Base-by-base conservation (phyloP, 2,797 vertebrate species). In the Thripadectes ignobilis region DNA sequence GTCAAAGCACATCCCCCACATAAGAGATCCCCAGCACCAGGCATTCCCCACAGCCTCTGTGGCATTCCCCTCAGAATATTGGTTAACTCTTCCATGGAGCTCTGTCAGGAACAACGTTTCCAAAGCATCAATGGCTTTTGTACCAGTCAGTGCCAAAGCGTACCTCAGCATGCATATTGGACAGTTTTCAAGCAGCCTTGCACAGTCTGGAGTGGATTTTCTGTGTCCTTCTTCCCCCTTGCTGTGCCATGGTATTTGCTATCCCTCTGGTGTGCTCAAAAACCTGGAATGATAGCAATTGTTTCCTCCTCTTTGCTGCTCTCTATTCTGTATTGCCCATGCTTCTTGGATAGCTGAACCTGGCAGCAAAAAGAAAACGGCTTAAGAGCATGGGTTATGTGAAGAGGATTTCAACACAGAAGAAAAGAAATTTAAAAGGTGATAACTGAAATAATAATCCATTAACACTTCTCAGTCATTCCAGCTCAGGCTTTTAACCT, bases 121-220 rank as follows among this genome's bases (percentile, higher is more conserved):
- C n/a, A 79, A 90, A 77, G 14, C 12, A 62, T 38, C 65, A 41
- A 5, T 26, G 23, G 4, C 29, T 32, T 32, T 89, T 72, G 21
- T 38, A 57, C 24, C 19, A 27, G 7, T 15, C 0, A 0, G 16
- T 58, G 54, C 14, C 14, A 78, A 69, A 29, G 7, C n/a, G 19
- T 23, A 36, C 17, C 34, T 49, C 20, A 48, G 24, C 34, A 58
- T 41, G 9, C 34, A 63, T 14, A 6, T 12, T 1, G 0, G 8
- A 75, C 6, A n/a, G 9, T 79, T 61, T 89, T 62, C 23, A 84
- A 54, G 43, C 7, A 69, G 41, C 20, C 21, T 66, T 18, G 26
- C 12, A 8, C 8, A 61, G 7, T 12, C 36, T 67, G n/a, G 29
- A 51, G 14, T 41, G 10, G 2, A 46, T 81, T 84, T 81, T 73